phyloP scores from a whole-genome alignment of 2,797 vertebrate genomes.

The Melanotaenia maccullochi region DNA sequence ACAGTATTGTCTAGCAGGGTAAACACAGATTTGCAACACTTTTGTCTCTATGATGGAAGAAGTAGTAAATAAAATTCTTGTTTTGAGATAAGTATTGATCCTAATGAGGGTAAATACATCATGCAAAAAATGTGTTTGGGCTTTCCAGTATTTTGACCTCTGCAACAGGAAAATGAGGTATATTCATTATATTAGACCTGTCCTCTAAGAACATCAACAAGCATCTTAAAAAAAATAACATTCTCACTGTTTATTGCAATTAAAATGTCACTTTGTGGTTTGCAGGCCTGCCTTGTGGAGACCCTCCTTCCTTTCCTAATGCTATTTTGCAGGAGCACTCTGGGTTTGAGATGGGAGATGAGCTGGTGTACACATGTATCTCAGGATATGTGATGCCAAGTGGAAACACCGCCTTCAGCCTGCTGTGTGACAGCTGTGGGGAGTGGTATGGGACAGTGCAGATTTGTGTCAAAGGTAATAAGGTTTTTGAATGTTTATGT shows the following conservation, averaged over 20 bases:
- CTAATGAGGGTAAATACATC: neutral
- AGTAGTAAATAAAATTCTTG: neutral
- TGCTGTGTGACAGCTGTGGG: conserved; percentile 94
- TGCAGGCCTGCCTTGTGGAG: conserved; percentile 89
- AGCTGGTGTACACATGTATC: conserved; percentile 89
- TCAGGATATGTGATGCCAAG: conserved; percentile 85
- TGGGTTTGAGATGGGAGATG: conserved; percentile 91
- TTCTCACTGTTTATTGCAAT: neutral
- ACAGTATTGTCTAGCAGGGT: neutral
- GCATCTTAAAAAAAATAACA: neutral
- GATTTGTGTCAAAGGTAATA: conserved; percentile 91
- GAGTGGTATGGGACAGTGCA: conserved; percentile 95
- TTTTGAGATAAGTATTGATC: neutral
- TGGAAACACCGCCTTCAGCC: conserved; percentile 86
- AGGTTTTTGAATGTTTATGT: neutral
- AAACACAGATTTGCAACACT: neutral
- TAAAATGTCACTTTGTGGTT: conserved; percentile 21
- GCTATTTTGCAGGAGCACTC: conserved; percentile 87
- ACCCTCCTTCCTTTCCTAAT: conserved; percentile 91
- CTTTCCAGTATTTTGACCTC: neutral
- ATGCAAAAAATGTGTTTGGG: neutral
- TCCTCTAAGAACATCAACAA: neutral
- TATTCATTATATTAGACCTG: neutral
- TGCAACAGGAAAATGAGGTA: neutral
- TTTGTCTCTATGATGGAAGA: neutral